Percentiles rank a stretch among this genome's conserved stretches.
phyloP scores from a whole-genome alignment of 2,888 invertebrate genomes.

The Lamellibrachia columna region DNA sequence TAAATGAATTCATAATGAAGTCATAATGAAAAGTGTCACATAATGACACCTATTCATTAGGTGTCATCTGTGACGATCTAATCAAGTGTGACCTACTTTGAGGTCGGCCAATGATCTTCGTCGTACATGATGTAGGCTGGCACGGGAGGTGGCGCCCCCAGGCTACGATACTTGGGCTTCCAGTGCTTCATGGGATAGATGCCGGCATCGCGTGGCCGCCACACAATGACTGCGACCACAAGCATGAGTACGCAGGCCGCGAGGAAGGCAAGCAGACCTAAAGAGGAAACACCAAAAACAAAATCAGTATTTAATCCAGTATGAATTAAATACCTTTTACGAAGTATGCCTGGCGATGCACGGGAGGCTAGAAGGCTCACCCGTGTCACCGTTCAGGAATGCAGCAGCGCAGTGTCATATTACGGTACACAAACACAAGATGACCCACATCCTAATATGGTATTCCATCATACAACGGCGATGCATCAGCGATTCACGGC shows the following conservation, averaged over 20 bases:
- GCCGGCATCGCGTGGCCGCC: conserved; percentile 58
- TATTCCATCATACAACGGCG: too few relatives aligned
- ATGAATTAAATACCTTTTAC: too few relatives aligned
- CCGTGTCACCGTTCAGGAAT: too few relatives aligned
- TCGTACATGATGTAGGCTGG: conserved; percentile 57
- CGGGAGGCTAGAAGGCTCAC: too few relatives aligned
- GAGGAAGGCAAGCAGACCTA: conserved; percentile 60
- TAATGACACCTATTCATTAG: neutral
- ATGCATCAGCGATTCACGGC: too few relatives aligned
- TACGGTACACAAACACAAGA: too few relatives aligned
- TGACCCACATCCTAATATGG: too few relatives aligned
- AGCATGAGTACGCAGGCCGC: conserved; percentile 53
- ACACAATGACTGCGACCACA: conserved; percentile 60
- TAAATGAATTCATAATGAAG: too few relatives aligned
- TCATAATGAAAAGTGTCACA: neutral
- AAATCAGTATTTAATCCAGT: too few relatives aligned
- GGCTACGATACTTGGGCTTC: conserved; percentile 59
- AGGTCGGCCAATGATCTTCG: conserved; percentile 51
- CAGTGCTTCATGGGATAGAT: conserved; percentile 64
- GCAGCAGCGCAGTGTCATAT: too few relatives aligned
- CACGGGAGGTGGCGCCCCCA: conserved; percentile 58
- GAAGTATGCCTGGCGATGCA: too few relatives aligned
- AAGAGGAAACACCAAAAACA: too few relatives aligned
- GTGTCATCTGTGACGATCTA: neutral
- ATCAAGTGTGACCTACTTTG: neutral